A percentile compares a stretch with the other conserved stretches of the same genome.
Conservation (phyloP, 2,113 vertebrate species). For the Scomber japonicus region DNA sequence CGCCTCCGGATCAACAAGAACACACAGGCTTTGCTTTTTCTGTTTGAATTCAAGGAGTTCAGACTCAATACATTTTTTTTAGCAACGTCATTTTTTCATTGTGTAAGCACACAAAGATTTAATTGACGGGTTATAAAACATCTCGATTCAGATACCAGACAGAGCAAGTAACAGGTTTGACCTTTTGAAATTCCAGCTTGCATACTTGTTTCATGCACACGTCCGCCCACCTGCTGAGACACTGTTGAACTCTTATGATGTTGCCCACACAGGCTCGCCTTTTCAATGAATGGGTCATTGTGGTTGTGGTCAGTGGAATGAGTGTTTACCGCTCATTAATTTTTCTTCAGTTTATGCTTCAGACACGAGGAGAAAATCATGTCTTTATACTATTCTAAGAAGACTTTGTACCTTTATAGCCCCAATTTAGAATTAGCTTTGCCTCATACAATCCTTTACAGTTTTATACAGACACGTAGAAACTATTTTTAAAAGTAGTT, state of each 20-base stretch:
- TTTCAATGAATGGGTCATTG: conserved; percentile 39
- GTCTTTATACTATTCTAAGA: background rate
- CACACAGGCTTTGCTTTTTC: conserved; percentile 10
- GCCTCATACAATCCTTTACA: background rate
- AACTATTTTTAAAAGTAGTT: too few relatives aligned
- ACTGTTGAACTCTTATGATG: conserved; percentile 27
- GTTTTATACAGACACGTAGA: background rate
- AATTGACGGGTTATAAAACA: background rate
- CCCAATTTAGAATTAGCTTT: background rate
- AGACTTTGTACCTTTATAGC: background rate
- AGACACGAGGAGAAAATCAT: background rate
- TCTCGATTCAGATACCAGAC: conserved; percentile 27
- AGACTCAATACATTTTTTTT: background rate
- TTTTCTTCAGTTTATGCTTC: background rate
- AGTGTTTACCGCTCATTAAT: conserved; percentile 2
- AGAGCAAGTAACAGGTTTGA: conserved; percentile 17
- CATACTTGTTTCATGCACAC: conserved; percentile 32
- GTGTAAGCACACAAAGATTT: conserved; percentile 16
- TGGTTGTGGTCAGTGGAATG: conserved; percentile 34
- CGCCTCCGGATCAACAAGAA: conserved; percentile 17
- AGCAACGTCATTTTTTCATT: conserved; percentile 3
- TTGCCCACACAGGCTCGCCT: conserved; percentile 26
- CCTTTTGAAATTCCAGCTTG: conserved; percentile 46
- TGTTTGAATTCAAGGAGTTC: conserved; percentile 15
- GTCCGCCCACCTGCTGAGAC: conserved; percentile 55